A percentile compares a stretch with the other conserved stretches of the same genome.
Conservation (phyloP, 2,797 vertebrate genomes). For the Sebastes trivittatus region DNA sequence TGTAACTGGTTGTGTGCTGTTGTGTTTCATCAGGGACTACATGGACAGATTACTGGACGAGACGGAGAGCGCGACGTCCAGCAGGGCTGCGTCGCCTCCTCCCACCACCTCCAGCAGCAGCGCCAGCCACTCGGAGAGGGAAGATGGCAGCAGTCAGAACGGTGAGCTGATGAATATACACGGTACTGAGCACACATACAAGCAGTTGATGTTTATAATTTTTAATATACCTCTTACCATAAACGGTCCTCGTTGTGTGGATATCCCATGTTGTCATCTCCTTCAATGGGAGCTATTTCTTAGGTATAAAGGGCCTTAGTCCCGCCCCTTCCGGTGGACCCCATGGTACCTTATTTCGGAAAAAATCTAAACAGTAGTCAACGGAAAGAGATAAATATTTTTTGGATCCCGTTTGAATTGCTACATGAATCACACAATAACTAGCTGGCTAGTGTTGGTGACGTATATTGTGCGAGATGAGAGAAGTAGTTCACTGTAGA, state of each 20-base stretch:
- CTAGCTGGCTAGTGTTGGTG: too few species aligned
- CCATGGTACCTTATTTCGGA: too few species aligned
- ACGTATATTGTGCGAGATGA: too few species aligned
- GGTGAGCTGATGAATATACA: slow-evolving; percentile 77
- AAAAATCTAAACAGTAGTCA: too few species aligned
- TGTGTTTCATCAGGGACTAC: slow-evolving; percentile 86
- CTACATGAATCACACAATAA: too few species aligned
- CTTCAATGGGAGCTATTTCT: background rate
- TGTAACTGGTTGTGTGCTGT: slow-evolving; percentile 8
- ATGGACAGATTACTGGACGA: slow-evolving; percentile 95
- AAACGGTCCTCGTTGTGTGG: background rate
- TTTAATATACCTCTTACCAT: background rate
- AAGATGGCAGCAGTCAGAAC: slow-evolving; percentile 90
- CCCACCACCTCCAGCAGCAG: slow-evolving; percentile 91
- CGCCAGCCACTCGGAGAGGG: slow-evolving; percentile 90
- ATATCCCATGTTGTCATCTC: background rate
- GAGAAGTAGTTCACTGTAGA: too few species aligned
- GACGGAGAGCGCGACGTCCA: slow-evolving; percentile 91
- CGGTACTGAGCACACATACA: background rate
- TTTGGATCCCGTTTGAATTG: too few species aligned
- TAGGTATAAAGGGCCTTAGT: too few species aligned
- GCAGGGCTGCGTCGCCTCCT: slow-evolving; percentile 89
- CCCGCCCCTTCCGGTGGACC: too few species aligned
- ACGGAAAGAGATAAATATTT: too few species aligned
- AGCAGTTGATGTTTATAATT: background rate